These are phyloP conservation scores for Mesitornis unicolor DNA, from an alignment of 2,113 vertebrate genomes.

Conservation along the genomic window DNA sequence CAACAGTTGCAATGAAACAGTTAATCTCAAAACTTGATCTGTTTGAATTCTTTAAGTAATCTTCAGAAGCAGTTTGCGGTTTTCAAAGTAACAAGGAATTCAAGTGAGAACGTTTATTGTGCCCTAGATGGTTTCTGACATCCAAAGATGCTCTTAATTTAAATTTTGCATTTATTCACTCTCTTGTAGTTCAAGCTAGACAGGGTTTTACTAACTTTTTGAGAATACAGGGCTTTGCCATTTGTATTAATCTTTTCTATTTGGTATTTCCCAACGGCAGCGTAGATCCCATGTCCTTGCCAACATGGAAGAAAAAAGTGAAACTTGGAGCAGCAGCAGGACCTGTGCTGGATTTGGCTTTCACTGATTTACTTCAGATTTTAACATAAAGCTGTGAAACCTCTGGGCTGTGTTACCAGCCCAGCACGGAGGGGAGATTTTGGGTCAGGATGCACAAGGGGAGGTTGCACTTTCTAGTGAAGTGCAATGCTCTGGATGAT, in stretches of 20 bases:
- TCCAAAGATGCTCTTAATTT: neutral
- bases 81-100: neutral
- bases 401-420: neutral
- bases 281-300: neutral
- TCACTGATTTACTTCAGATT: neutral
- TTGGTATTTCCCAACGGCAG: neutral
- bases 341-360: neutral
- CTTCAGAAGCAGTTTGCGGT: neutral
- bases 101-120: neutral
- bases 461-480: neutral
- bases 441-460: neutral
- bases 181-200: neutral
- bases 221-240: neutral
- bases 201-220: neutral
- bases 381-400: neutral
- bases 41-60: neutral
- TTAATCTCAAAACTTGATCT: neutral
- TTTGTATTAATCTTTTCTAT: neutral
- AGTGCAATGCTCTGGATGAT: accelerated
- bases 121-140: neutral
- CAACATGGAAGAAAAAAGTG: neutral
- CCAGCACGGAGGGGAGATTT: neutral
- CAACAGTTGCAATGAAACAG: neutral
- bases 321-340: neutral
- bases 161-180: neutral